A percentile compares a stretch with the other conserved stretches of the same genome.
These are phyloP conservation scores for Lacerta bilineata DNA, from an alignment of 2,797 vertebrate genomes.

Conservation along the genomic window DNA sequence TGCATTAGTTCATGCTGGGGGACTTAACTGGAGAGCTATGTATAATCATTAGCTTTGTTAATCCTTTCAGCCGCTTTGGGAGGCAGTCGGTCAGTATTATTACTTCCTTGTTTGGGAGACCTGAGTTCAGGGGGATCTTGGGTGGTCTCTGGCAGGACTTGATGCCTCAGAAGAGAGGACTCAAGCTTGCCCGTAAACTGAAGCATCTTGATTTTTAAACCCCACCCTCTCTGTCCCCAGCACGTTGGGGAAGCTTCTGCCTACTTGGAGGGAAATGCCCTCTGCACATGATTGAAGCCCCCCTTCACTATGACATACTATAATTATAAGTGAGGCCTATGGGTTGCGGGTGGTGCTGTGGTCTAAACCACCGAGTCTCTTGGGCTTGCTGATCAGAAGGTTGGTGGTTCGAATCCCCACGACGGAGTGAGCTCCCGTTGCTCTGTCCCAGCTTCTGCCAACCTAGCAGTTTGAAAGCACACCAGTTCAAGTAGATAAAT, in stretches of 20 bases:
- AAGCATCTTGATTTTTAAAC: neutral
- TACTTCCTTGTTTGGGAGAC: constrained; percentile 10
- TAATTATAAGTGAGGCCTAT: neutral
- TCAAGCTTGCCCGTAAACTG: neutral
- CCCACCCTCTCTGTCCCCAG: neutral
- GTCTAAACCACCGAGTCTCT: too few species aligned
- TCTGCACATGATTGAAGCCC: neutral
- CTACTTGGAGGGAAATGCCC: neutral
- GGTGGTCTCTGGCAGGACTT: neutral
- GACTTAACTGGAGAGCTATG: constrained; percentile 18
- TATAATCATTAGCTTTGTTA: constrained; percentile 45
- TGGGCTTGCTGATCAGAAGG: too few species aligned
- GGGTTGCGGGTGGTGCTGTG: neutral
- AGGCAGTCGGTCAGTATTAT: constrained; percentile 21
- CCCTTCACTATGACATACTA: neutral
- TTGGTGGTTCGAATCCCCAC: too few species aligned
- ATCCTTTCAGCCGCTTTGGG: constrained; percentile 25
- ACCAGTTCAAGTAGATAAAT: too few species aligned
- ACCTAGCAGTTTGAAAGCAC: too few species aligned
- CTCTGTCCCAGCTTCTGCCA: too few species aligned
- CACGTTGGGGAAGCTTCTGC: neutral
- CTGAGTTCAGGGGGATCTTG: constrained; percentile 2
- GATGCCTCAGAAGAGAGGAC: neutral
- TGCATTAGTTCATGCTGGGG: constrained; percentile 15
- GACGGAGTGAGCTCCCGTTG: too few species aligned